phyloP scores from a whole-genome alignment of 2,797 vertebrate species.

The Peromyscus aztecus region DNA sequence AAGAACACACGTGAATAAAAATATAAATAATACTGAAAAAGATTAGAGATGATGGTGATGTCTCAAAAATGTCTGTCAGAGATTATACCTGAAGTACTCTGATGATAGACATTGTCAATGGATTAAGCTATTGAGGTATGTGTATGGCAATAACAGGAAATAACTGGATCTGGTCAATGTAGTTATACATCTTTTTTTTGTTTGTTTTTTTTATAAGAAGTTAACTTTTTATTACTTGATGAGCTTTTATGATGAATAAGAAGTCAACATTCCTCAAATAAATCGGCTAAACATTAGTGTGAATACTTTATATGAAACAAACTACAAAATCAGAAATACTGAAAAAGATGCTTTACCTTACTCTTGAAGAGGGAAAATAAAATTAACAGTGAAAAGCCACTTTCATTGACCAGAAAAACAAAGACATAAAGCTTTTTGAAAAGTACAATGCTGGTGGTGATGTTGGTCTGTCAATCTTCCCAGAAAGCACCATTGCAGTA shows the following conservation, averaged over 20 bases:
- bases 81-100: too few relatives aligned
- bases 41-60: too few relatives aligned
- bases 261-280: not conserved
- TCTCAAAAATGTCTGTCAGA: too few relatives aligned
- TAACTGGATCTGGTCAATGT: too few relatives aligned
- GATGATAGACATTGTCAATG: too few relatives aligned
- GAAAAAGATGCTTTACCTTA: not conserved
- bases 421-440: conserved; percentile 48
- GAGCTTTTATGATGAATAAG: conserved; percentile 36
- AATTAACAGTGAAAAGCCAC: not conserved
- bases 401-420: conserved; percentile 15
- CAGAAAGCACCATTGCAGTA: not conserved
- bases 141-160: too few relatives aligned
- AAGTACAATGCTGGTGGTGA: not conserved
- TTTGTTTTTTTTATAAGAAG: too few relatives aligned
- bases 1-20: too few relatives aligned
- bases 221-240: conserved; percentile 51
- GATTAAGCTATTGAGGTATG: too few relatives aligned
- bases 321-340: not conserved
- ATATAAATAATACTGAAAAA: too few relatives aligned
- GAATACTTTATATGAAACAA: not conserved
- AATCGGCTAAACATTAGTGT: not conserved
- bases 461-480: not conserved
- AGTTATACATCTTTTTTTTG: too few relatives aligned
- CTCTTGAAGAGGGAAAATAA: not conserved